phyloP scores from a whole-genome alignment of 2,113 vertebrate genomes.

The Irena cyanogastra region DNA sequence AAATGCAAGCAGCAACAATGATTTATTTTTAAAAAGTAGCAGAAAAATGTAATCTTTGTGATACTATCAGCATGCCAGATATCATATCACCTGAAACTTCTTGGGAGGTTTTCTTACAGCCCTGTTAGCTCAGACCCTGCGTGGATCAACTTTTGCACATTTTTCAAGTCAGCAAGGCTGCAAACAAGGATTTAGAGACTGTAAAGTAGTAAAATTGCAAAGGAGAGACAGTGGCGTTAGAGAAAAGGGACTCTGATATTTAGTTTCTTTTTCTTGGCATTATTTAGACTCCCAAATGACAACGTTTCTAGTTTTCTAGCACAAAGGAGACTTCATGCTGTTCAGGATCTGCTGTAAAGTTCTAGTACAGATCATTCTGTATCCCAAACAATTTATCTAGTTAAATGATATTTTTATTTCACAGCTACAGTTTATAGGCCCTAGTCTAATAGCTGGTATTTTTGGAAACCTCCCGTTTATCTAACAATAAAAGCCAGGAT shows the following conservation, averaged over 20 bases:
- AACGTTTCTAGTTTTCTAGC: constrained; percentile 35
- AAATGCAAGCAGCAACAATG: not conserved
- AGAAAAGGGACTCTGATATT: constrained; percentile 20
- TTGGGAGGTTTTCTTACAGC: constrained; percentile 26
- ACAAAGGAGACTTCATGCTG: constrained; percentile 39
- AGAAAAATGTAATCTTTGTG: not conserved
- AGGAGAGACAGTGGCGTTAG: not conserved
- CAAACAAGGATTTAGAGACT: not conserved
- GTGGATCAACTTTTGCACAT: not conserved
- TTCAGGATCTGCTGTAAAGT: constrained; percentile 34
- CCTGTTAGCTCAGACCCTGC: not conserved
- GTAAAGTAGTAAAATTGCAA: constrained; percentile 5
- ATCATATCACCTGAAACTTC: constrained; percentile 20
- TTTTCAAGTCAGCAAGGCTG: constrained; percentile 11
- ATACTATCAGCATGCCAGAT: constrained; percentile 2
- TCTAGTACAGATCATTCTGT: constrained; percentile 47
- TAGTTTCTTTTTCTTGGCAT: constrained; percentile 65
- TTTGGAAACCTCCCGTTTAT: constrained; percentile 51
- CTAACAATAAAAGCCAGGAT: constrained; percentile 16
- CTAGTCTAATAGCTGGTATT: constrained; percentile 15
- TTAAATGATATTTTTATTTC: constrained; percentile 29
- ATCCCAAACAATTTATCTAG: constrained; percentile 53
- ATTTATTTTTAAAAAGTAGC: not conserved
- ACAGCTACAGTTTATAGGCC: constrained; percentile 37
- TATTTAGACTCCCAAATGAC: constrained; percentile 55